A percentile compares a stretch with the other conserved stretches of the same genome.
phyloP scores from a whole-genome alignment of 2,797 vertebrate genomes.

The Tragelaphus oryx region DNA sequence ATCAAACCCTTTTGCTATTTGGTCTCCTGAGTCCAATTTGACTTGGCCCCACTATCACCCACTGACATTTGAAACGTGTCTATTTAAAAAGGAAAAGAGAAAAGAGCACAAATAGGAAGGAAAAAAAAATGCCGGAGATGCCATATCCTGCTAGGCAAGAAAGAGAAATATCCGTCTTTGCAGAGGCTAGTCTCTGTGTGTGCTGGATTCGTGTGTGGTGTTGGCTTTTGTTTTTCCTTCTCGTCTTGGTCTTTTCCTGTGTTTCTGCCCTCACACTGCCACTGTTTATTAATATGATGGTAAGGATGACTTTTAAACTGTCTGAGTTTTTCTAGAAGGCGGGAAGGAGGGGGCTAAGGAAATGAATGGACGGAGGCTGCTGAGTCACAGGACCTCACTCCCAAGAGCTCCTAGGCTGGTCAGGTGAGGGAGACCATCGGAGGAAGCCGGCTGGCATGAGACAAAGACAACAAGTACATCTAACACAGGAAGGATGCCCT shows the following conservation, averaged over 20 bases:
- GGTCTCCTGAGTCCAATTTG: slow-evolving; percentile 44
- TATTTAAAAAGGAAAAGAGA: slow-evolving; percentile 54
- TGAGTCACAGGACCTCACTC: background rate
- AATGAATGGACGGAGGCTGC: slow-evolving; percentile 12
- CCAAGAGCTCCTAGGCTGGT: background rate
- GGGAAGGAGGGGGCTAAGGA: slow-evolving; percentile 46
- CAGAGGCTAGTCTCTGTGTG: slow-evolving; percentile 42
- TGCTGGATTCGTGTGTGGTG: background rate
- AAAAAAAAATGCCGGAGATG: slow-evolving; percentile 46
- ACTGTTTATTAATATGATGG: slow-evolving; percentile 72
- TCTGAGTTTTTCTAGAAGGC: slow-evolving; percentile 46
- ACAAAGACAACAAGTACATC: background rate
- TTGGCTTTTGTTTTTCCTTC: slow-evolving; percentile 48
- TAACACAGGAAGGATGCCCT: slow-evolving; percentile 24
- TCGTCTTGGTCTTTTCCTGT: slow-evolving; percentile 77
- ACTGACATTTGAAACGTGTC: slow-evolving; percentile 59
- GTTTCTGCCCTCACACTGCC: slow-evolving; percentile 70
- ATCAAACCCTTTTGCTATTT: slow-evolving; percentile 39
- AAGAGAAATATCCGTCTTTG: slow-evolving; percentile 69
- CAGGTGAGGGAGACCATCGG: background rate
- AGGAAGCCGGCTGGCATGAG: background rate
- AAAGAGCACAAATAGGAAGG: slow-evolving; percentile 22
- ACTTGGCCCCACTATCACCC: slow-evolving; percentile 55
- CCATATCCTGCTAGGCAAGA: slow-evolving; percentile 75
- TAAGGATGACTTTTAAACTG: slow-evolving; percentile 69